Conservation (phyloP, 2,888 invertebrate genomes). For the Glaucopsyche alexis region DNA sequence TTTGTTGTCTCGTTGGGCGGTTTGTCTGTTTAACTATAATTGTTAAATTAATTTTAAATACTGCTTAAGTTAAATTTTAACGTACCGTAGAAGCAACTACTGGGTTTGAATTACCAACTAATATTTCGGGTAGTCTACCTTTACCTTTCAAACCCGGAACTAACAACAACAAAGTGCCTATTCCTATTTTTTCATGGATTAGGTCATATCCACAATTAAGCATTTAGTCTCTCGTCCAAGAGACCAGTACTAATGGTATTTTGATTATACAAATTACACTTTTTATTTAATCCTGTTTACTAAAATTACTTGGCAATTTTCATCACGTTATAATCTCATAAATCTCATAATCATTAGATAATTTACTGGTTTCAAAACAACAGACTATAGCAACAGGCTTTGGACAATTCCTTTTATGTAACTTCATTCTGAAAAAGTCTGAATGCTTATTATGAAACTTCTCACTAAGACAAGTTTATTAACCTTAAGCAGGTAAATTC, state of each 20-base stretch:
- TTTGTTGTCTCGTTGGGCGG: too few relatives aligned
- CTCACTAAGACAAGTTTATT: not conserved
- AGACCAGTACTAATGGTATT: conserved; percentile 62
- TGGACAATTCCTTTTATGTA: not conserved
- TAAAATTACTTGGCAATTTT: conserved; percentile 35
- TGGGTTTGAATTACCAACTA: not conserved
- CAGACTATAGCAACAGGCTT: not conserved
- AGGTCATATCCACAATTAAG: not conserved
- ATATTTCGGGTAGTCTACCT: not conserved
- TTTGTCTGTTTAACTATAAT: too few relatives aligned
- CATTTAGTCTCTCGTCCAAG: not conserved
- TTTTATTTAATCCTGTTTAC: conserved; percentile 51
- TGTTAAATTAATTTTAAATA: too few relatives aligned
- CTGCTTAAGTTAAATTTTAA: too few relatives aligned
- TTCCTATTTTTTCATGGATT: not conserved
- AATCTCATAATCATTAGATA: conserved; percentile 48
- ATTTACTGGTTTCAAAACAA: conserved; percentile 43
- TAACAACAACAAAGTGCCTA: not conserved
- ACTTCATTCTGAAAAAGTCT: not conserved
- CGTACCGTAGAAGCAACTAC: not conserved
- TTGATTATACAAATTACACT: conserved; percentile 70
- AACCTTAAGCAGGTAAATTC: not conserved
- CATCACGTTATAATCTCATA: conserved; percentile 55
- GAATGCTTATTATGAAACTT: not conserved
- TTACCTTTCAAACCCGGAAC: not conserved